These are phyloP conservation scores for Ophioninae sp. DNA, from an alignment of 2,888 invertebrate genomes.

Conservation along the genomic window DNA sequence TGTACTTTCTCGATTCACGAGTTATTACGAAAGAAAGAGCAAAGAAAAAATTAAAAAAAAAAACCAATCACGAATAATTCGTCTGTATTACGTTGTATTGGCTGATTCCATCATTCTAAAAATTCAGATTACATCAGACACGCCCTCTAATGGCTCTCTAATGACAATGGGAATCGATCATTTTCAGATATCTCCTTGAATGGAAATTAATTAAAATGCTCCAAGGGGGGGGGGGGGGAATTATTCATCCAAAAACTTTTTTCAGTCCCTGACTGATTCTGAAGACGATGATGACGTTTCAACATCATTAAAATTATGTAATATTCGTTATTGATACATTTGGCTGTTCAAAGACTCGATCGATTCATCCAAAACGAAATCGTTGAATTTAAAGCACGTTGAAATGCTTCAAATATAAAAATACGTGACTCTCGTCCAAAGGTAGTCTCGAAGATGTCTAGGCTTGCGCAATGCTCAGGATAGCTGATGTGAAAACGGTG, in stretches of 20 bases:
- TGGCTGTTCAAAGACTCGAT: no score
- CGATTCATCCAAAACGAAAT: no score
- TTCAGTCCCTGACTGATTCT: not conserved
- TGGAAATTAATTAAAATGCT: constrained; percentile 35
- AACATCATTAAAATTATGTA: no score
- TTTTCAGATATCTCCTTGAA: constrained; percentile 31
- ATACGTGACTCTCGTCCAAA: no score
- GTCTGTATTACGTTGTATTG: not conserved
- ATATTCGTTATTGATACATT: no score
- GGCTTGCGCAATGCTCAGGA: no score
- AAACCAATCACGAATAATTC: no score
- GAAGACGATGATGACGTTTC: no score
- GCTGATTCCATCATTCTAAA: constrained; percentile 9
- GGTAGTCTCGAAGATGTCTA: no score
- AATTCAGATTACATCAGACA: constrained; percentile 37
- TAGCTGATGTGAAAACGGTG: no score
- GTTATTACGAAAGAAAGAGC: not conserved
- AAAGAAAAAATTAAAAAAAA: not conserved
- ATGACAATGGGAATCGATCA: constrained; percentile 46
- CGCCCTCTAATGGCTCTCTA: constrained; percentile 1
- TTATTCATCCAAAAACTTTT: constrained; percentile 45
- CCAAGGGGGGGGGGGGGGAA: not conserved
- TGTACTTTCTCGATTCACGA: not conserved
- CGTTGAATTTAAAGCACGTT: no score
- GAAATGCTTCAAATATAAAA: no score